Conservation (phyloP, 2,797 vertebrate genomes). For the Cottoperca gobio region DNA sequence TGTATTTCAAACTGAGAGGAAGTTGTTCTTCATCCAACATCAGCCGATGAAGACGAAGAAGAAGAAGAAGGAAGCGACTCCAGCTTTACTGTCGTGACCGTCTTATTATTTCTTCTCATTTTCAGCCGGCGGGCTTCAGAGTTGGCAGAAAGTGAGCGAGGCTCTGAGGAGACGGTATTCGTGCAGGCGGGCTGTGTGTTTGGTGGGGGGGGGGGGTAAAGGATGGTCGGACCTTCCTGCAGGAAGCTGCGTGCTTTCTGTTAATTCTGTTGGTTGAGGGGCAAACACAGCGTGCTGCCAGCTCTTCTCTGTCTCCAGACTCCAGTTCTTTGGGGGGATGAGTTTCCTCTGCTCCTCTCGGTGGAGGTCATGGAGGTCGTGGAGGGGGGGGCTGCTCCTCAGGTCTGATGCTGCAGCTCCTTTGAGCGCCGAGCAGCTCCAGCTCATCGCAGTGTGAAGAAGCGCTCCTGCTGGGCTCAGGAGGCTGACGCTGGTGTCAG, state of each 20-base stretch:
- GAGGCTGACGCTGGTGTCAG: slow-evolving; percentile 31
- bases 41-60: no score
- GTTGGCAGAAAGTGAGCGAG: slow-evolving; percentile 77
- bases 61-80: no score
- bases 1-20: no score
- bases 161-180: no score
- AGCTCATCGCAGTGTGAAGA: slow-evolving; percentile 83
- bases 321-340: slow-evolving; percentile 24
- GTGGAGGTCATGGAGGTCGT: slow-evolving; percentile 85
- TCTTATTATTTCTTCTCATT: slow-evolving; percentile 79
- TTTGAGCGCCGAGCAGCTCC: slow-evolving; percentile 86
- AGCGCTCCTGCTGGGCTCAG: slow-evolving; percentile 55
- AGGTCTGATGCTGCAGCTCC: slow-evolving; percentile 48
- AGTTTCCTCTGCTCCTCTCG: slow-evolving; percentile 60
- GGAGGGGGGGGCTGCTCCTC: slow-evolving; percentile 87
- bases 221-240: slow-evolving; percentile 83
- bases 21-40: no score
- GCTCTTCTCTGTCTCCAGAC: slow-evolving; percentile 5
- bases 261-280: slow-evolving; percentile 56
- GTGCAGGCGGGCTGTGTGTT: slow-evolving; percentile 42
- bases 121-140: slow-evolving; percentile 84
- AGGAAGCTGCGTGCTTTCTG: slow-evolving; percentile 68
- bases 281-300: background rate
- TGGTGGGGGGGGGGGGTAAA: slow-evolving; percentile 58
- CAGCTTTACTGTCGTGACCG: no score